These are phyloP conservation scores for Xerus rutilus DNA, from an alignment of 2,797 vertebrate genomes.

Conservation along the genomic window DNA sequence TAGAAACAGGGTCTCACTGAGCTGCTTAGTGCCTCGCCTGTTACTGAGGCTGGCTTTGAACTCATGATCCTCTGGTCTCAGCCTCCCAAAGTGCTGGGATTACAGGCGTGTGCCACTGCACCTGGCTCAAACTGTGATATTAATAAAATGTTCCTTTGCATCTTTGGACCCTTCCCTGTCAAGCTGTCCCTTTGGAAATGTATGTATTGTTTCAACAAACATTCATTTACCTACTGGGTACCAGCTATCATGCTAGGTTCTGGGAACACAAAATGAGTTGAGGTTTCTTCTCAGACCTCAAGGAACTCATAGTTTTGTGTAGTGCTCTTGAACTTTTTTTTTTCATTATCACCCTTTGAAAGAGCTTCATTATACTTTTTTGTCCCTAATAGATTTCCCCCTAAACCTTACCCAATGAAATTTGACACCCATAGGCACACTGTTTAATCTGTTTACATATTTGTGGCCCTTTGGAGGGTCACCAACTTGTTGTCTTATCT, in stretches of 20 bases:
- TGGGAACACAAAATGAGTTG: neutral
- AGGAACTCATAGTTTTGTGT: neutral
- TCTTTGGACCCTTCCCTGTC: neutral
- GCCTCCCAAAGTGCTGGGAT: no score
- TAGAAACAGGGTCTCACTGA: no score
- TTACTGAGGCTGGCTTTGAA: no score
- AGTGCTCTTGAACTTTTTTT: neutral
- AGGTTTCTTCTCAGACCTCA: neutral
- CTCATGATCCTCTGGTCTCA: no score
- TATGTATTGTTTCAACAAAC: neutral
- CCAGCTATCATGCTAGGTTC: neutral
- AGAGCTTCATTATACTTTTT: neutral
- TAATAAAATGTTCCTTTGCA: slow-evolving; percentile 7
- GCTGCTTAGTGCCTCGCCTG: no score
- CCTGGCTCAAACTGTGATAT: no score
- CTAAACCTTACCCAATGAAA: neutral
- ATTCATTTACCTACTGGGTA: neutral
- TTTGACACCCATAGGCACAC: neutral
- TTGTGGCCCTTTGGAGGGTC: neutral
- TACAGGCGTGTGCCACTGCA: no score
- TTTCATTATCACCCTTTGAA: neutral
- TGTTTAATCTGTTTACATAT: neutral
- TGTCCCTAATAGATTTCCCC: neutral
- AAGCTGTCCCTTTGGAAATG: neutral
- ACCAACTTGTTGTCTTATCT: neutral